Conservation (phyloP, 2,113 vertebrate species). For the Orycteropus afer region DNA sequence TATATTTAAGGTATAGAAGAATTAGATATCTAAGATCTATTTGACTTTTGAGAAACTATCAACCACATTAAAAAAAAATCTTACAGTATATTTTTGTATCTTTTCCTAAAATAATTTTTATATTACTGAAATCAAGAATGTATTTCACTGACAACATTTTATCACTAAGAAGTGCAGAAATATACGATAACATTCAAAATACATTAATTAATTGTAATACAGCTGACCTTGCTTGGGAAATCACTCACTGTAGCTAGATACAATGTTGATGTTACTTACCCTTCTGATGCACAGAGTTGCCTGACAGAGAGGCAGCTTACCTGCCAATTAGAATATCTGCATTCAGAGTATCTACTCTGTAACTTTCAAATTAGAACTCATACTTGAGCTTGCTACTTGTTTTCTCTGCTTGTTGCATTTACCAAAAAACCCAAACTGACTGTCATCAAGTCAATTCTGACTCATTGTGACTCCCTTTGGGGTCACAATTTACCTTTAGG, state of each 20-base stretch:
- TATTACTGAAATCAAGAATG: background rate
- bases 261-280: background rate
- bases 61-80: background rate
- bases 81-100: background rate
- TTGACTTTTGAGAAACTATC: constrained; percentile 13
- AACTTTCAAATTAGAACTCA: background rate
- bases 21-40: background rate
- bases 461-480: too few species aligned
- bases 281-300: background rate
- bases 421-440: too few species aligned
- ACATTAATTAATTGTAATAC: background rate
- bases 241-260: background rate
- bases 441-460: too few species aligned
- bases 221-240: background rate
- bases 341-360: background rate
- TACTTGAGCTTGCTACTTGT: background rate
- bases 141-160: background rate
- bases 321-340: background rate
- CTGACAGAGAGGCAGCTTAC: background rate
- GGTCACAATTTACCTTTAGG: too few species aligned
- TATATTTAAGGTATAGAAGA: background rate
- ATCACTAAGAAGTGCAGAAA: background rate
- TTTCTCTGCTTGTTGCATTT: background rate
- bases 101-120: constrained; percentile 28
- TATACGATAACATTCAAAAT: background rate